These are phyloP conservation scores for Biston betularia DNA, from an alignment of 2,888 invertebrate genomes.

Conservation along the genomic window DNA sequence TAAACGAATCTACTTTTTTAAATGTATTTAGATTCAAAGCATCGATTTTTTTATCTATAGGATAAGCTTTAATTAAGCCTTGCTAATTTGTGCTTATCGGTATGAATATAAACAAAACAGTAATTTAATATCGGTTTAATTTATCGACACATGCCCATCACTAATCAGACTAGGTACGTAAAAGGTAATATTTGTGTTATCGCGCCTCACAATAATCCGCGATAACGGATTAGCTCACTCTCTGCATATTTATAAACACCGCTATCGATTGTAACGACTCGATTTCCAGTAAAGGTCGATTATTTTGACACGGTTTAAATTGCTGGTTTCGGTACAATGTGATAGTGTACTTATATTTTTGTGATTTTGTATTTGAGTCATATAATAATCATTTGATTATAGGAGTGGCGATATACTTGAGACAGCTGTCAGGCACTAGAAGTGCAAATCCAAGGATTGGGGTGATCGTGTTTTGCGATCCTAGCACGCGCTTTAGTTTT, in stretches of 20 bases:
- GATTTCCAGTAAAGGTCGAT: constrained; percentile 63
- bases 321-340: constrained; percentile 18
- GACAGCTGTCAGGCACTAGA: no score
- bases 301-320: constrained; percentile 58
- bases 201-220: constrained; percentile 79
- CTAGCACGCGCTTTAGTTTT: no score
- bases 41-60: no score
- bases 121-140: constrained; percentile 1
- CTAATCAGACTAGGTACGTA: constrained; percentile 28
- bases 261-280: constrained; percentile 68
- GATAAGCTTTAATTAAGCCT: no score
- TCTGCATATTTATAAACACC: constrained; percentile 79
- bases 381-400: neutral
- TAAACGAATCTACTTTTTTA: no score
- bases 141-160: constrained; percentile 47
- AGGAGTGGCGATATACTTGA: no score
- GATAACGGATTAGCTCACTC: constrained; percentile 82
- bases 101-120: neutral
- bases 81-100: neutral
- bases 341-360: constrained; percentile 4
- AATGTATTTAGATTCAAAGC: no score
- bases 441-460: no score
- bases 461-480: no score
- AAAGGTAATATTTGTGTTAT: constrained; percentile 70
- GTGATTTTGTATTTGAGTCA: constrained; percentile 1